A percentile compares a stretch with the other conserved stretches of the same genome.
These are phyloP conservation scores for Sebastes diploproa DNA, from an alignment of 2,797 vertebrate species.

Conservation along the genomic window DNA sequence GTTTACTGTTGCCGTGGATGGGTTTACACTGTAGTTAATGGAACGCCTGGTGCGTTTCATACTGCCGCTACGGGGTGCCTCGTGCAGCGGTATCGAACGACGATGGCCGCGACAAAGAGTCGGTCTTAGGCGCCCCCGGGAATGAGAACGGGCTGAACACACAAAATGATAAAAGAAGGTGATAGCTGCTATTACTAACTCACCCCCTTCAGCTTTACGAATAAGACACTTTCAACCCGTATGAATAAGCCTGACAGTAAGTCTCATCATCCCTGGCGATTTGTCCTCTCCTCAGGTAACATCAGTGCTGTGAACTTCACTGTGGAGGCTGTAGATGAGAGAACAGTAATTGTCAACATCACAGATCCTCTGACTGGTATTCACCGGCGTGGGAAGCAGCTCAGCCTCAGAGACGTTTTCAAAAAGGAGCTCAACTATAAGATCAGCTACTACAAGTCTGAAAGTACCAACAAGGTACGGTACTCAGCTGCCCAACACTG, in stretches of 20 bases:
- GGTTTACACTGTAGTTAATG: too few species aligned
- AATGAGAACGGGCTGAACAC: too few species aligned
- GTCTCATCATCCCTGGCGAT: background rate
- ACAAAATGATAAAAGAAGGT: background rate
- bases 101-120: too few species aligned
- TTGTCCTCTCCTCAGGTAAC: constrained; percentile 75
- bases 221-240: background rate
- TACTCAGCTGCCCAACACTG: constrained; percentile 24
- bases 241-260: background rate
- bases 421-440: constrained; percentile 84
- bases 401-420: constrained; percentile 86
- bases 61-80: too few species aligned
- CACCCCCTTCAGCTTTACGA: background rate
- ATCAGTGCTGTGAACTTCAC: constrained; percentile 83
- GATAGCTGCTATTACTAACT: background rate
- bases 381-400: constrained; percentile 52
- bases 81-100: too few species aligned
- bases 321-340: constrained; percentile 58
- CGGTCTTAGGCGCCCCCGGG: too few species aligned
- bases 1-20: too few species aligned
- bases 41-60: too few species aligned
- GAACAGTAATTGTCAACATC: constrained; percentile 77
- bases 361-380: constrained; percentile 82
- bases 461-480: constrained; percentile 86
- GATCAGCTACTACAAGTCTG: constrained; percentile 86